Percentiles rank a stretch among this genome's conserved stretches.
phyloP scores from a whole-genome alignment of 2,888 invertebrate species.

The Stenolophus ochropezus region DNA sequence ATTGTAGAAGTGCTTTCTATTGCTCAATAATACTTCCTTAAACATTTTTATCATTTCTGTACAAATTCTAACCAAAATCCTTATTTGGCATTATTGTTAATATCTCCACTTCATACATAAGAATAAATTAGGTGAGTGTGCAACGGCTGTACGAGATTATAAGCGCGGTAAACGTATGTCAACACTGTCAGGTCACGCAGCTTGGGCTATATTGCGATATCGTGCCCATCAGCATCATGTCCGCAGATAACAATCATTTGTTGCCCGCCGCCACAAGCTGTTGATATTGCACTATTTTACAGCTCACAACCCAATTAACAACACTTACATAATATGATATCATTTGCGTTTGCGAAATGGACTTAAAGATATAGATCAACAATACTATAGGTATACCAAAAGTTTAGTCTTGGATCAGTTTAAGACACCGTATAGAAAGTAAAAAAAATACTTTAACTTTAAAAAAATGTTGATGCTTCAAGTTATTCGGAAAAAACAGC shows the following conservation, averaged over 20 bases:
- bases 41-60: too few relatives aligned
- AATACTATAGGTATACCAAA: too few relatives aligned
- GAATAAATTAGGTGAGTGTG: not conserved
- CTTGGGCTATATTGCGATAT: not conserved
- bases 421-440: too few relatives aligned
- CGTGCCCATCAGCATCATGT: slow-evolving; percentile 33
- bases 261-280: slow-evolving; percentile 28
- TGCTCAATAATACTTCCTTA: too few relatives aligned
- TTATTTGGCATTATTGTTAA: not conserved
- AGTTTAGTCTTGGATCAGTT: too few relatives aligned
- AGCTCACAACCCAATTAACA: slow-evolving; percentile 33
- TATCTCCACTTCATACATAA: not conserved
- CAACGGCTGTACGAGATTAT: not conserved
- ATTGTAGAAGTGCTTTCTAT: too few relatives aligned
- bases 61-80: too few relatives aligned
- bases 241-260: slow-evolving; percentile 39
- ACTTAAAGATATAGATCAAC: not conserved
- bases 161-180: not conserved
- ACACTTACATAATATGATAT: not conserved
- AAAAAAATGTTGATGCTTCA: too few relatives aligned
- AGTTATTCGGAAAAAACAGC: too few relatives aligned
- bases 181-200: not conserved
- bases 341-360: slow-evolving; percentile 3
- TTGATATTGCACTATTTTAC: slow-evolving; percentile 32
- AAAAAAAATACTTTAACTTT: too few relatives aligned